Evolutionary conservation across 1,140 invertebrate species (phyloP).

Genomic region (Cataglyphis hispanica): DNA sequence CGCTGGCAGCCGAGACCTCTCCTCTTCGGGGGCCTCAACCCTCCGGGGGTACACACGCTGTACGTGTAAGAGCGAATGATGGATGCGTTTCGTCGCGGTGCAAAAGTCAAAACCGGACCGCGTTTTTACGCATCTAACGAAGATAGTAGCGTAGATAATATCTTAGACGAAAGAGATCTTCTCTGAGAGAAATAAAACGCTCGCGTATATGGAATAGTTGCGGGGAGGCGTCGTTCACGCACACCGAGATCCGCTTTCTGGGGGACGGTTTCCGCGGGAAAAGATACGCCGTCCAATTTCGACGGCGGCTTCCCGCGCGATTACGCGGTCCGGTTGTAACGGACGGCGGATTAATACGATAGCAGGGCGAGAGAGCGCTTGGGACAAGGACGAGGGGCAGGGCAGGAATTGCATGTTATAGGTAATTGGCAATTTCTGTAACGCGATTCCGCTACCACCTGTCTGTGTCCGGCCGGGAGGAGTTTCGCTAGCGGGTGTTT

Average conservation of each 20-base stretch:
- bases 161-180: background rate
- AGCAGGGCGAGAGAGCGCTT: conserved; percentile 61
- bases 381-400: conserved; percentile 50
- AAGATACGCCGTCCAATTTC: conserved; percentile 24
- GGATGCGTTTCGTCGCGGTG: conserved; percentile 38
- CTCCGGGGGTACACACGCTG: conserved; percentile 9
- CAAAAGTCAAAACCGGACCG: conserved; percentile 54
- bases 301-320: conserved; percentile 45
- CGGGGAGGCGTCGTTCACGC: background rate
- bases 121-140: conserved; percentile 8
- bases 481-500: conserved; percentile 63
- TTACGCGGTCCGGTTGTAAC: conserved; percentile 30
- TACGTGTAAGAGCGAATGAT: conserved; percentile 52
- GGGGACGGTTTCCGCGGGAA: conserved; percentile 24
- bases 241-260: background rate
- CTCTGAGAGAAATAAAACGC: background rate
- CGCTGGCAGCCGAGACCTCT: conserved; percentile 54
- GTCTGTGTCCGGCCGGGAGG: conserved; percentile 67
- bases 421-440: conserved; percentile 85
- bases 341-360: conserved; percentile 79
- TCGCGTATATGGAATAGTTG: background rate
- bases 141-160: background rate
- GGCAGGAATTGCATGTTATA: conserved; percentile 82
- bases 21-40: conserved; percentile 31
- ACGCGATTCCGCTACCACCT: conserved; percentile 80